These are phyloP conservation scores for Petrolisthes manimaculis DNA, from an alignment of 2,888 invertebrate genomes.

Conservation along the genomic window DNA sequence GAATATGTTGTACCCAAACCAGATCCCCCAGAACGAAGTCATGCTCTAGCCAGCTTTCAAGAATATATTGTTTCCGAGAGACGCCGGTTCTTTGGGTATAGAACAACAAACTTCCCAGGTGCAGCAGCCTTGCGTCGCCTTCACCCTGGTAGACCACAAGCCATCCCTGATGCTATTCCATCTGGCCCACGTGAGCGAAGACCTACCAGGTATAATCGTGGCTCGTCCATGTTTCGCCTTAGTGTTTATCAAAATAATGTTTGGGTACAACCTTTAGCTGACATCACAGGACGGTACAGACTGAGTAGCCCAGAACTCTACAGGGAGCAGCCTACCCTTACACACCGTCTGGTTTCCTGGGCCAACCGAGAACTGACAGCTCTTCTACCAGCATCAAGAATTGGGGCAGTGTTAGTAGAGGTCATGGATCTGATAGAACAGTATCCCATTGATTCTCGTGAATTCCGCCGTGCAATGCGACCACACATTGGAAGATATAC, in stretches of 20 bases:
- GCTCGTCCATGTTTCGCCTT: constrained; percentile 51
- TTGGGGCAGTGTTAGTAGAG: constrained; percentile 76
- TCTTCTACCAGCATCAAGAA: constrained; percentile 48
- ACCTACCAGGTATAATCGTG: constrained; percentile 39
- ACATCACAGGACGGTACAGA: constrained; percentile 75
- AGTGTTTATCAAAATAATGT: constrained; percentile 80
- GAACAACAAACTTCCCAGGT: constrained; percentile 56
- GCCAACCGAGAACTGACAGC: constrained; percentile 87
- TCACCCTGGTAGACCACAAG: constrained; percentile 14
- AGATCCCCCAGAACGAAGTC: constrained; percentile 29
- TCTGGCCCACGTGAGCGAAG: constrained; percentile 48
- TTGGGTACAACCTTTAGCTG: constrained; percentile 80
- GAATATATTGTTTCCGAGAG: constrained; percentile 48
- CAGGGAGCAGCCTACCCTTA: constrained; percentile 81
- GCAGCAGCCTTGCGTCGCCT: constrained; percentile 37
- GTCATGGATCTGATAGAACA: constrained; percentile 79
- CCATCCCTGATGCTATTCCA: constrained; percentile 47
- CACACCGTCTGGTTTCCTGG: constrained; percentile 88
- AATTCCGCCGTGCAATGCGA: constrained; percentile 79
- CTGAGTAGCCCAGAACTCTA: constrained; percentile 83
- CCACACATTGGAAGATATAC: constrained; percentile 81
- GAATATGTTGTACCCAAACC: constrained; percentile 75
- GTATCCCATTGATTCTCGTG: constrained; percentile 77
- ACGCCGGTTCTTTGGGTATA: constrained; percentile 58
- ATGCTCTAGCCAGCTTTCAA: constrained; percentile 26